These are phyloP conservation scores for Netelia fuscicornis DNA, from an alignment of 2,888 invertebrate genomes.

Conservation along the genomic window DNA sequence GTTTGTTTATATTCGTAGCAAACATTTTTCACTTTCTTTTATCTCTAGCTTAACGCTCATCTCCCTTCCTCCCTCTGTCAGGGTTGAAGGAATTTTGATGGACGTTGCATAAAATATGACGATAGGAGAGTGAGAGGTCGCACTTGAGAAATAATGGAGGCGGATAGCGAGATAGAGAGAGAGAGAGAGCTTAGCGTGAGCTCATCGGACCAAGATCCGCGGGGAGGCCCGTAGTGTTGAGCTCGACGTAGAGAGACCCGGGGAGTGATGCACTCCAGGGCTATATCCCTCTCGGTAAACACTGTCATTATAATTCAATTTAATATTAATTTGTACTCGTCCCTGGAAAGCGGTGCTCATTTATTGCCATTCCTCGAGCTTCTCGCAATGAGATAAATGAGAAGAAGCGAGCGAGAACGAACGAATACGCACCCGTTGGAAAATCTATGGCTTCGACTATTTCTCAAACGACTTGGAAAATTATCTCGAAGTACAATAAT, in stretches of 20 bases:
- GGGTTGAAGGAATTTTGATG: constrained; percentile 60
- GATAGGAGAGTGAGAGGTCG: constrained; percentile 68
- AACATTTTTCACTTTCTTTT: constrained; percentile 22
- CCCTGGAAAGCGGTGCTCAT: constrained; percentile 73
- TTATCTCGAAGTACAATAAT: neutral
- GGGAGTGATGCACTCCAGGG: constrained; percentile 65
- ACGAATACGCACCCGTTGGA: neutral
- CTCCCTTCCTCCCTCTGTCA: constrained; percentile 26
- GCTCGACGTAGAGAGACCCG: constrained; percentile 44
- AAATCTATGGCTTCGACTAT: neutral
- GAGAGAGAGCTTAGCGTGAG: constrained; percentile 56
- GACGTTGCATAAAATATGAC: constrained; percentile 72
- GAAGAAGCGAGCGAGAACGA: neutral
- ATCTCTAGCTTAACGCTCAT: neutral
- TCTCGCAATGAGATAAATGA: constrained; percentile 12
- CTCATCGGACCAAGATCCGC: constrained; percentile 32
- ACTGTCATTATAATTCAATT: constrained; percentile 80
- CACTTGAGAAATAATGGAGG: constrained; percentile 46
- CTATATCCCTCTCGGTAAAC: constrained; percentile 73
- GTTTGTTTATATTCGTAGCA: constrained; percentile 38
- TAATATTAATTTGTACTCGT: constrained; percentile 78
- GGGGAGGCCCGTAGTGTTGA: constrained; percentile 43
- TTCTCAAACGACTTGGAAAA: neutral
- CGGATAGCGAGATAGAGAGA: constrained; percentile 50
- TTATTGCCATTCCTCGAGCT: constrained; percentile 50